These are phyloP conservation scores for Stylophora pistillata DNA, from an alignment of 64 coral and sea anemone genomes.

Conservation along the genomic window DNA sequence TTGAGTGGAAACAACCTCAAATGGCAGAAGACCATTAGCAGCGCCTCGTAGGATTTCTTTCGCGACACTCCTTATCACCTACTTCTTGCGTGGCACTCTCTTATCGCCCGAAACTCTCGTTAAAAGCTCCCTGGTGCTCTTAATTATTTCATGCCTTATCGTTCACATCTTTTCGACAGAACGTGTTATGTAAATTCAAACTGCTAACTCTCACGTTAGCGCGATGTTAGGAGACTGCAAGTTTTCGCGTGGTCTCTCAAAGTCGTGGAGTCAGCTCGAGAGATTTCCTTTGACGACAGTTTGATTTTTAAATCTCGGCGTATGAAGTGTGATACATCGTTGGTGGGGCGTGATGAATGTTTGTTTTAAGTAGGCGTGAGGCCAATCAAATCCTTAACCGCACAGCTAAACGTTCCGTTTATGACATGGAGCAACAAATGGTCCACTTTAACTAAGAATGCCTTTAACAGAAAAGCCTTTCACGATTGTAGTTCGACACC, in stretches of 20 bases:
- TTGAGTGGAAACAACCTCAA: constrained; percentile 76
- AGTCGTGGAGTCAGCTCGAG: not conserved
- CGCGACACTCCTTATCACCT: constrained; percentile 45
- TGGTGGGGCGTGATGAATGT: constrained; percentile 39
- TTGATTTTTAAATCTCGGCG: constrained; percentile 41
- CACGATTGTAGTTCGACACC: constrained; percentile 80
- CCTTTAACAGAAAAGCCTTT: constrained; percentile 75
- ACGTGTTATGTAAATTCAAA: constrained; percentile 51
- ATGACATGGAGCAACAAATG: constrained; percentile 66
- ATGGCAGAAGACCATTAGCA: constrained; percentile 73
- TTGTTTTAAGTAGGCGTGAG: constrained; percentile 46
- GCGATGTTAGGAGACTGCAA: not conserved
- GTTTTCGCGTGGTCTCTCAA: not conserved
- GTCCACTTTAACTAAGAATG: constrained; percentile 69
- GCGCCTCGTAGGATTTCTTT: constrained; percentile 24
- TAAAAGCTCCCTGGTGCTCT: constrained; percentile 14
- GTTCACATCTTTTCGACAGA: constrained; percentile 28
- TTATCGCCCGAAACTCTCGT: constrained; percentile 34
- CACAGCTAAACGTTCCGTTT: constrained; percentile 43
- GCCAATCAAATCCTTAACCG: constrained; percentile 40
- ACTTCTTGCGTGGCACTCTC: constrained; percentile 17
- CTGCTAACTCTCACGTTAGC: constrained; percentile 20
- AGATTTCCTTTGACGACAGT: constrained; percentile 17
- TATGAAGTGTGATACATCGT: constrained; percentile 15
- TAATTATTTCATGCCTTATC: constrained; percentile 44